phyloP scores from a whole-genome alignment of 2,797 vertebrate species.

The Percopsis omiscomaycus region DNA sequence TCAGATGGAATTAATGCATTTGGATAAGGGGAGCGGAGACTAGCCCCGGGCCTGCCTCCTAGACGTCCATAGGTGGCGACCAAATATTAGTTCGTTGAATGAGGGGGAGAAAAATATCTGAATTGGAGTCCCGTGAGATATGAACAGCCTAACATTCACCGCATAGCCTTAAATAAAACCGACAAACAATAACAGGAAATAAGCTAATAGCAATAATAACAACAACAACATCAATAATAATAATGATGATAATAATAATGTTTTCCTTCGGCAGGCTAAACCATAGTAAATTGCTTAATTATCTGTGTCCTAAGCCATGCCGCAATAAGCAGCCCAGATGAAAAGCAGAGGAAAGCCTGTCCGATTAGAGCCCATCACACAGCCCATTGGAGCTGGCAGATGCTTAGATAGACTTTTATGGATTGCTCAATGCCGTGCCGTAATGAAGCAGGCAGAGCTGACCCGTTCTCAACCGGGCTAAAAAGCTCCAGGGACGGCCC shows the following conservation, averaged over 20 bases:
- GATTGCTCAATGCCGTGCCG: constrained; percentile 92
- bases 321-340: constrained; percentile 57
- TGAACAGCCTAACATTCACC: constrained; percentile 44
- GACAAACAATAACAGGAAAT: neutral
- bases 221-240: constrained; percentile 19
- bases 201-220: constrained; percentile 12
- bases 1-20: constrained; percentile 76
- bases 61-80: constrained; percentile 41
- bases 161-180: constrained; percentile 35
- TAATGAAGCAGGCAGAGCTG: constrained; percentile 90
- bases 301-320: constrained; percentile 47
- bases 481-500: constrained; percentile 86
- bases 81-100: constrained; percentile 49
- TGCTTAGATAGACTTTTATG: constrained; percentile 99
- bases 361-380: constrained; percentile 89
- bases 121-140: constrained; percentile 57
- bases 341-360: constrained; percentile 77
- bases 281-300: constrained; percentile 54
- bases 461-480: constrained; percentile 89
- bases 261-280: neutral
- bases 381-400: constrained; percentile 93
- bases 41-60: constrained; percentile 53
- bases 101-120: constrained; percentile 3
- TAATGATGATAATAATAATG: constrained; percentile 4
- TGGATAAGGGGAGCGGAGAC: constrained; percentile 56